Evolutionary conservation across 2,113 vertebrate species (phyloP).

Genomic region (Myotis yumanensis): DNA sequence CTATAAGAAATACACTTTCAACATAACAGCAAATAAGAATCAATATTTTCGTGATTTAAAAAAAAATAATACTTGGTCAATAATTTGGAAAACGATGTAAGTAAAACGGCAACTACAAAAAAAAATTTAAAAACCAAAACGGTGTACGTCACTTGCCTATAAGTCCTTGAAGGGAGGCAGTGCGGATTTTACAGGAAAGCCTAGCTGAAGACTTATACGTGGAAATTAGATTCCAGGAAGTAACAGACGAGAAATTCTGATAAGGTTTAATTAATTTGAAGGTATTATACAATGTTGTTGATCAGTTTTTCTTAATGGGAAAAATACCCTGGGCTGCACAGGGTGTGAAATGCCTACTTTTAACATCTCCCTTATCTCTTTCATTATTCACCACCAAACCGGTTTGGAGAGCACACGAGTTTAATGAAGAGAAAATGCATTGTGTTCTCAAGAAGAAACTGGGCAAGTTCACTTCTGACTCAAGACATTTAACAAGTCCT

Average conservation of each 20-base stretch:
- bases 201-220: neutral
- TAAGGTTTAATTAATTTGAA: neutral
- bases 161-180: neutral
- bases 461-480: neutral
- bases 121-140: neutral
- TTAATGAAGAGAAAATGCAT: neutral
- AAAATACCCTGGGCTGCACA: neutral
- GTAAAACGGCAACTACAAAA: slow-evolving; percentile 37
- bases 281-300: neutral
- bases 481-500: neutral
- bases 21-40: neutral
- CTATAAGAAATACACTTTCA: neutral
- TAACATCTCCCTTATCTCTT: neutral
- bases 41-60: neutral
- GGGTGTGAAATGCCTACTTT: neutral
- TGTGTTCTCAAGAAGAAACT: neutral
- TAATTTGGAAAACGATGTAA: neutral
- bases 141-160: neutral
- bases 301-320: neutral
- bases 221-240: neutral
- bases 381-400: neutral
- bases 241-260: neutral
- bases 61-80: neutral
- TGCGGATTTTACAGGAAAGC: neutral
- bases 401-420: neutral